phyloP scores from a whole-genome alignment of 30 jellyfish, hydroid and myxozoan genomes.

The Pseudorhiza aurosa region DNA sequence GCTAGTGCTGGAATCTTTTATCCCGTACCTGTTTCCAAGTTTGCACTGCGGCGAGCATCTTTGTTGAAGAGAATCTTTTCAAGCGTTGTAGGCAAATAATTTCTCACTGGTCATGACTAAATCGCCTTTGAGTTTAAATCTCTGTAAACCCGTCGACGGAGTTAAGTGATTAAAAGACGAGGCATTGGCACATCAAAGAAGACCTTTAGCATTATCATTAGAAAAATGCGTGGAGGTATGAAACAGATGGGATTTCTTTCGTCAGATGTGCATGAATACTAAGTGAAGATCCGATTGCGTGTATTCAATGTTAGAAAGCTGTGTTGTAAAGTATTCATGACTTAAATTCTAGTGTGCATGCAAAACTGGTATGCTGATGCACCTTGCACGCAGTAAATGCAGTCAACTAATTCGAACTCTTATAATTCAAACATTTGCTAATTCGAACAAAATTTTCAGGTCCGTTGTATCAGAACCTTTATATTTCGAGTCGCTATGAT shows the following conservation, averaged over 20 bases:
- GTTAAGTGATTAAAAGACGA: slow-evolving; percentile 7
- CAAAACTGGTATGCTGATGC: no score
- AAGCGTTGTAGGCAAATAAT: background rate
- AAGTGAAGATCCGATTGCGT: slow-evolving; percentile 14
- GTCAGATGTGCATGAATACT: slow-evolving; percentile 7
- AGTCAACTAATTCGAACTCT: no score
- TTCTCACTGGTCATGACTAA: slow-evolving; percentile 15
- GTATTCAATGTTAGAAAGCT: slow-evolving; percentile 2
- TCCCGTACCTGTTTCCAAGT: background rate
- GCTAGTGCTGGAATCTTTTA: no score
- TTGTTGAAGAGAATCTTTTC: background rate
- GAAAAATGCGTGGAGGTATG: slow-evolving; percentile 1
- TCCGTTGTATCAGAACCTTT: no score
- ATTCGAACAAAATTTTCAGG: no score
- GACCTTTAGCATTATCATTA: slow-evolving; percentile 27
- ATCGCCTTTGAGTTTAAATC: slow-evolving; percentile 6
- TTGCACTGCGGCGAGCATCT: background rate
- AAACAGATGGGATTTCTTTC: slow-evolving; percentile 11
- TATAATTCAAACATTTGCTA: no score
- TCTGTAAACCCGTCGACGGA: background rate
- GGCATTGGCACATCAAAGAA: background rate
- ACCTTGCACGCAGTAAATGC: no score
- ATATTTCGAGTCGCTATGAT: no score
- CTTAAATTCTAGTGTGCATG: background rate
- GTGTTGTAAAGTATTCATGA: no score